A percentile compares a stretch with the other conserved stretches of the same genome.
phyloP scores from a whole-genome alignment of 1,140 invertebrate genomes.

The Trachelipus rathkii region DNA sequence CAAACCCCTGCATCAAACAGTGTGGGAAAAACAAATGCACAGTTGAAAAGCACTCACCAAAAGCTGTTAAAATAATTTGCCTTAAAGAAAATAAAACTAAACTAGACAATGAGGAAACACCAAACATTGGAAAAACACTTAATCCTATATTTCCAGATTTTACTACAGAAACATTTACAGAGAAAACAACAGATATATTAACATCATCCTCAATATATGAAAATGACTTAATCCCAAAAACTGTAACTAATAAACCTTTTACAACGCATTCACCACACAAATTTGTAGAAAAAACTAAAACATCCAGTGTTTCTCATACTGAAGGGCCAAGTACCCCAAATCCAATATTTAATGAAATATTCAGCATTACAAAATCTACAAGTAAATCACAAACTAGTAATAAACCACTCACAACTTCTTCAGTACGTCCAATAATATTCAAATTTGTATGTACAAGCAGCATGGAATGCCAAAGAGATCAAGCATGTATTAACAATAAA shows the following conservation, averaged over 20 bases:
- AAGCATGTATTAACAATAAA: conserved; percentile 55
- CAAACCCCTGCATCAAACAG: conserved; percentile 47
- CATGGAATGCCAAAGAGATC: conserved; percentile 54
- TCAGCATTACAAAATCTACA: neutral
- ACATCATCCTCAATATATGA: neutral
- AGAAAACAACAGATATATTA: neutral
- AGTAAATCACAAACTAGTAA: neutral
- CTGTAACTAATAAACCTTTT: neutral
- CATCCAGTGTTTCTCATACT: neutral
- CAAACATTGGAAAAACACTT: conserved; percentile 26
- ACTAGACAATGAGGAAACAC: conserved; percentile 26
- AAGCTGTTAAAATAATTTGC: conserved; percentile 32
- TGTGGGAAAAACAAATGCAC: conserved; percentile 42
- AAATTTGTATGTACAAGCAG: conserved; percentile 32
- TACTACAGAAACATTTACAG: conserved; percentile 21
- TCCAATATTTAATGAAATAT: conserved; percentile 28
- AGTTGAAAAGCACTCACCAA: conserved; percentile 14
- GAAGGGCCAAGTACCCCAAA: neutral
- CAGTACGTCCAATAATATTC: neutral
- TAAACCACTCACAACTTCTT: neutral
- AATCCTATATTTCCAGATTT: conserved; percentile 25
- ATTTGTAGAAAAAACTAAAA: neutral
- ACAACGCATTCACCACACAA: neutral
- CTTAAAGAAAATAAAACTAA: conserved; percentile 25
- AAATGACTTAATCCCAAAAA: conserved; percentile 15